These are phyloP conservation scores for Drosophila tristis DNA, from an alignment of 1,140 invertebrate genomes.

Conservation along the genomic window DNA sequence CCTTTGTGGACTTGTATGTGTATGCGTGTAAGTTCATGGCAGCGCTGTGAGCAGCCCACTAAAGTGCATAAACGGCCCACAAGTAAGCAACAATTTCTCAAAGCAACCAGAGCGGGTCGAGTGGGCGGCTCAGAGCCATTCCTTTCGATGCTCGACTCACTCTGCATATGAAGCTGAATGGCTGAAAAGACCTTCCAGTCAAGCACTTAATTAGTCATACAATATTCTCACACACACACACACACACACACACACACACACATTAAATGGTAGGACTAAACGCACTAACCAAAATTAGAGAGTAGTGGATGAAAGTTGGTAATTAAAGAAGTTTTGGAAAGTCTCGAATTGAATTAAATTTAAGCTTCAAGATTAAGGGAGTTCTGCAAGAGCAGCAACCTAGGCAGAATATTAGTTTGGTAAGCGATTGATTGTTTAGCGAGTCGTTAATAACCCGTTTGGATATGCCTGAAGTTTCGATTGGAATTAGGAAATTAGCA, in stretches of 20 bases:
- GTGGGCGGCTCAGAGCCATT: background rate
- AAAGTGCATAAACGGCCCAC: slow-evolving; percentile 23
- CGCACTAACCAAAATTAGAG: slow-evolving; percentile 14
- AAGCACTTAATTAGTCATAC: slow-evolving; percentile 42
- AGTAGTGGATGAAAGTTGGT: background rate
- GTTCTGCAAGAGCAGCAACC: too few species aligned
- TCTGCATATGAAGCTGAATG: slow-evolving; percentile 3
- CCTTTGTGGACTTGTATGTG: background rate
- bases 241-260: slow-evolving; percentile 1
- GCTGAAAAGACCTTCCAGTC: slow-evolving; percentile 25
- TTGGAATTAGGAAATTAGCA: too few species aligned
- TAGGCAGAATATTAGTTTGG: too few species aligned
- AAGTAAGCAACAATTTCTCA: slow-evolving; percentile 46
- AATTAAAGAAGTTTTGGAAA: too few species aligned
- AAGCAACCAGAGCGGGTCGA: slow-evolving; percentile 19
- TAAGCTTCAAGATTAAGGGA: too few species aligned
- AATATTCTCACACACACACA: slow-evolving; percentile 26
- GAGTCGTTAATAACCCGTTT: too few species aligned
- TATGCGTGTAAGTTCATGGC: slow-evolving; percentile 30
- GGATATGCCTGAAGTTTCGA: too few species aligned
- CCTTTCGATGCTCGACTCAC: too few species aligned
- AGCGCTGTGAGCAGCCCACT: slow-evolving; percentile 5
- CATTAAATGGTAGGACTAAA: slow-evolving; percentile 9
- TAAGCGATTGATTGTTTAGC: too few species aligned
- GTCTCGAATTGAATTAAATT: too few species aligned